These are phyloP conservation scores for Cecidostiba fungosa DNA, from an alignment of 2,888 invertebrate species.

Conservation along the genomic window DNA sequence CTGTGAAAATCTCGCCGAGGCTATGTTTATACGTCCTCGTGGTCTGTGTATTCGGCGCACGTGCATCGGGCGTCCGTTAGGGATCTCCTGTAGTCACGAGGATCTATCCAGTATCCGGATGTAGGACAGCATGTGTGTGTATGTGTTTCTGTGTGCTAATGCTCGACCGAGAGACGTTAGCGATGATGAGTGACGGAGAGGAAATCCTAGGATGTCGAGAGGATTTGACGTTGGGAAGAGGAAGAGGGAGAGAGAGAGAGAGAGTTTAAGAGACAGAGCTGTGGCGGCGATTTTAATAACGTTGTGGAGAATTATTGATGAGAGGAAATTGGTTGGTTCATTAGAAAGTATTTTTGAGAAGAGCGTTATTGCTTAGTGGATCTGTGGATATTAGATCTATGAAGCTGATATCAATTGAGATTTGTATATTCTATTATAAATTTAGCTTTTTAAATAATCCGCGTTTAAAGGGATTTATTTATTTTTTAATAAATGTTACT, in stretches of 20 bases:
- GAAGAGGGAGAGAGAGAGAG: not conserved
- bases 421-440: no score
- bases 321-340: no score
- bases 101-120: not conserved
- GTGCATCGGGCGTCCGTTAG: constrained; percentile 10
- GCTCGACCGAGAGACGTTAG: not conserved
- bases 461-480: no score
- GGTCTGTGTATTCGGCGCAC: not conserved
- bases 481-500: no score
- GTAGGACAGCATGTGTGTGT: not conserved
- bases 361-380: no score
- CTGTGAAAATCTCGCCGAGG: constrained; percentile 8
- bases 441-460: no score
- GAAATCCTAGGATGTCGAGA: constrained; percentile 6
- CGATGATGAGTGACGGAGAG: constrained; percentile 1
- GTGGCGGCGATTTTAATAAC: not conserved
- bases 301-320: no score
- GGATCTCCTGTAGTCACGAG: not conserved
- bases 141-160: not conserved
- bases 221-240: not conserved
- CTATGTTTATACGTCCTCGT: not conserved
- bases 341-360: no score
- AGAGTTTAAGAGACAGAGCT: no score
- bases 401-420: no score
- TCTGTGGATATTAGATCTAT: no score